These are phyloP conservation scores for Brachypteracias leptosomus DNA, from an alignment of 2,113 vertebrate genomes.

Conservation along the genomic window DNA sequence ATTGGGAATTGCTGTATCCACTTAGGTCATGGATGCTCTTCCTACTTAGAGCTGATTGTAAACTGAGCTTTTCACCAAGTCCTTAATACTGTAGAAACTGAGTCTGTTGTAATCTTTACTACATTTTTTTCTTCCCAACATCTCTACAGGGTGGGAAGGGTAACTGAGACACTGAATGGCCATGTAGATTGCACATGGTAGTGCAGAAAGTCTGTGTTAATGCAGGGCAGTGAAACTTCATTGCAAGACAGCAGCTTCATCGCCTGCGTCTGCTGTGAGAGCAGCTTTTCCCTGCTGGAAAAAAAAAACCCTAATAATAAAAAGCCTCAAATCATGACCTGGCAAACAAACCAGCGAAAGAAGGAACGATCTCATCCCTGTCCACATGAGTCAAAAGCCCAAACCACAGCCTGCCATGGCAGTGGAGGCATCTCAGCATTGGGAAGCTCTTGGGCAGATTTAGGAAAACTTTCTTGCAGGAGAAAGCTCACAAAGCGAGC, in stretches of 20 bases:
- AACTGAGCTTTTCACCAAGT: neutral
- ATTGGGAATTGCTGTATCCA: neutral
- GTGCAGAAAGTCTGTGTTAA: neutral
- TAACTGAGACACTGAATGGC: neutral
- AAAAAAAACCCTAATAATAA: neutral
- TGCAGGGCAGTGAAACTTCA: neutral
- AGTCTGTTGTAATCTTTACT: neutral
- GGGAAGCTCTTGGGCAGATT: neutral
- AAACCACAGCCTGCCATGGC: neutral
- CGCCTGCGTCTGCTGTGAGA: neutral
- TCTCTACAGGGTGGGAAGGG: neutral
- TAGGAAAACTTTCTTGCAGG: neutral
- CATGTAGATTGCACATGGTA: neutral
- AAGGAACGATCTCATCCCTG: neutral
- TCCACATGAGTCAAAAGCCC: neutral
- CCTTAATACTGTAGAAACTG: neutral
- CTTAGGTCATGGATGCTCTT: rapidly evolving
- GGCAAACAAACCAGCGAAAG: neutral
- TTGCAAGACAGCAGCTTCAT: neutral
- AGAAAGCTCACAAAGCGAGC: neutral
- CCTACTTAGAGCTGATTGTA: neutral
- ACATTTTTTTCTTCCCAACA: neutral
- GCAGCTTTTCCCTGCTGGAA: neutral
- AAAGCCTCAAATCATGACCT: neutral
- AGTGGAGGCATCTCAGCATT: neutral